A percentile compares a stretch with the other conserved stretches of the same genome.
phyloP scores from a whole-genome alignment of 2,888 invertebrate species.

The Epistrophella euchroma region DNA sequence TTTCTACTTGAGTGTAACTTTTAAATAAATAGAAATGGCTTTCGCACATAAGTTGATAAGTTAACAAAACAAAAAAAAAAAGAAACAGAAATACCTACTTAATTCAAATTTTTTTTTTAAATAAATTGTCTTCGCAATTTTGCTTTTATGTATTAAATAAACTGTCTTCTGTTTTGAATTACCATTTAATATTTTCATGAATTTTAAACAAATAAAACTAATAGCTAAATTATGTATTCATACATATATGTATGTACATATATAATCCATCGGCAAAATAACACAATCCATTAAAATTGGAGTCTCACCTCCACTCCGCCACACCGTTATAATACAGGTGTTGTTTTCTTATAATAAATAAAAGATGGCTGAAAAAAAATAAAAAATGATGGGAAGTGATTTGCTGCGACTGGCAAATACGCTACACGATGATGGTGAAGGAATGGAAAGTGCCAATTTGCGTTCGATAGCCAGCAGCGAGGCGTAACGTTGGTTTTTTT shows the following conservation, averaged over 20 bases:
- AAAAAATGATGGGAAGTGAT: constrained; percentile 68
- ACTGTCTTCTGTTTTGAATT: not conserved
- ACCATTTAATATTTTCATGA: not conserved
- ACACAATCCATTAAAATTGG: constrained; percentile 7
- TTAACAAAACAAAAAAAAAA: too few species aligned
- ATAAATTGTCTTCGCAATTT: not conserved
- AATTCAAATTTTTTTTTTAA: too few species aligned
- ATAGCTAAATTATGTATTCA: not conserved
- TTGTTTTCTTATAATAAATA: constrained; percentile 14
- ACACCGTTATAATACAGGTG: constrained; percentile 44
- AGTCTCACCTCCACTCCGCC: not conserved
- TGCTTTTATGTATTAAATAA: not conserved
- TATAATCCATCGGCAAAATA: not conserved
- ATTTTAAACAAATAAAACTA: constrained; percentile 1
- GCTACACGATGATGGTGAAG: not conserved
- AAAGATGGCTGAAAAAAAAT: constrained; percentile 51
- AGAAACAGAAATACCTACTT: too few species aligned
- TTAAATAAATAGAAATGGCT: too few species aligned
- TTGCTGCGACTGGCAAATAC: not conserved
- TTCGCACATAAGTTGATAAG: too few species aligned
- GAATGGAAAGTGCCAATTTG: constrained; percentile 68
- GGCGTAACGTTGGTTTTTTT: constrained; percentile 49
- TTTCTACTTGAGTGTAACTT: too few species aligned
- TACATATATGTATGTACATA: too few species aligned
- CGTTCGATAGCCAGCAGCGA: constrained; percentile 65